Percentiles rank a stretch among this genome's conserved stretches.
These are phyloP conservation scores for Salvelinus sp. DNA, from an alignment of 2,113 vertebrate species.

Conservation along the genomic window DNA sequence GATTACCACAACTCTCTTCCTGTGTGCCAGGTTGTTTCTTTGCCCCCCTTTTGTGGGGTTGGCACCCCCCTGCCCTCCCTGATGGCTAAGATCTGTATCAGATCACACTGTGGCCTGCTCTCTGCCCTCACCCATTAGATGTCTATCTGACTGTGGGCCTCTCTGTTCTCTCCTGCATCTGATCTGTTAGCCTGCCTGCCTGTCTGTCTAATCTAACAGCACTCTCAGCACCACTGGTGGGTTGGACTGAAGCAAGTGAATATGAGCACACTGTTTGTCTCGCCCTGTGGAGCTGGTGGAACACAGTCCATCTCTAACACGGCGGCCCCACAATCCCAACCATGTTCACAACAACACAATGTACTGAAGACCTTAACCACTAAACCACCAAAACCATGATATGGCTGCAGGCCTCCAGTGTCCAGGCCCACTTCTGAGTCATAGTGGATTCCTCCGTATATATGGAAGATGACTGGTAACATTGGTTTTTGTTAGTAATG, in stretches of 20 bases:
- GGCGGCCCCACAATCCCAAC: too few species aligned
- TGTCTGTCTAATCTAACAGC: not conserved
- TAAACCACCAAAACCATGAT: not conserved
- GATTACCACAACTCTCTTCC: conserved; percentile 61
- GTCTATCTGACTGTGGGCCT: conserved; percentile 47
- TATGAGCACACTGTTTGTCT: not conserved
- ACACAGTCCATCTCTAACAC: too few species aligned
- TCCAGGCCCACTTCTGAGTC: too few species aligned
- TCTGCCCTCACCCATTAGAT: conserved; percentile 48
- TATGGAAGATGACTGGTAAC: too few species aligned
- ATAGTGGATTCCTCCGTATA: too few species aligned
- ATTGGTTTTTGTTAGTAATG: too few species aligned
- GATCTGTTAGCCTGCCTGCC: not conserved
- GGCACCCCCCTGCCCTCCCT: conserved; percentile 30
- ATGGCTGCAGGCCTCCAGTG: too few species aligned
- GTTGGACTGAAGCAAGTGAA: too few species aligned
- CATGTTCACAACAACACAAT: not conserved
- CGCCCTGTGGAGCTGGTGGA: not conserved
- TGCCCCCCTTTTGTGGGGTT: conserved; percentile 42
- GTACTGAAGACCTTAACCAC: not conserved
- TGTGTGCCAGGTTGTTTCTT: conserved; percentile 48
- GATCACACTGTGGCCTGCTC: conserved; percentile 52
- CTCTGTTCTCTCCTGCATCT: conserved; percentile 24
- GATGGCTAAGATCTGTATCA: conserved; percentile 65
- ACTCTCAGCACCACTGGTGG: too few species aligned